Evolutionary conservation across 2,888 invertebrate genomes (phyloP).

Genomic region (Temnothorax ravouxi): DNA sequence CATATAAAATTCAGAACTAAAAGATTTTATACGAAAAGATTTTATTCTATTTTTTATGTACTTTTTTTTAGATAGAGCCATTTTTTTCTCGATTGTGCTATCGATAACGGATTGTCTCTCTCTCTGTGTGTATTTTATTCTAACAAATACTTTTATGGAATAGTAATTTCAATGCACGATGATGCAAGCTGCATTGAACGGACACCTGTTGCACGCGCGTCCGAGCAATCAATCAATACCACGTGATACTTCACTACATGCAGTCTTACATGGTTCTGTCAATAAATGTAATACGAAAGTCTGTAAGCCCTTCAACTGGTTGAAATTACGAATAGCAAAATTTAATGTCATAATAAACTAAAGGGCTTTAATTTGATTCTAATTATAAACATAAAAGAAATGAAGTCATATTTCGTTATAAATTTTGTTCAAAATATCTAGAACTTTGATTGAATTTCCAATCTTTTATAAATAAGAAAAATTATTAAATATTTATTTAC

Average conservation of each 20-base stretch:
- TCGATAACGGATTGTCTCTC: background rate
- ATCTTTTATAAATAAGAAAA: slow-evolving; percentile 7
- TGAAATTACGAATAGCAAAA: too few species aligned
- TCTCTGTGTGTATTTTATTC: background rate
- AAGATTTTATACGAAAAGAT: background rate
- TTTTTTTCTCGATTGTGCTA: background rate
- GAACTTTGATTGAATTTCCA: background rate
- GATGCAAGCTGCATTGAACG: slow-evolving; percentile 27
- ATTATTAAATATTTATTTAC: background rate
- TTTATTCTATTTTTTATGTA: background rate
- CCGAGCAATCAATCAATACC: slow-evolving; percentile 34
- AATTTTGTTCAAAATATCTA: background rate
- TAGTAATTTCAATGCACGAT: slow-evolving; percentile 21
- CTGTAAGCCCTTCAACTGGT: background rate
- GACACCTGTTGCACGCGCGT: slow-evolving; percentile 42
- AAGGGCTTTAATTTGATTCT: background rate
- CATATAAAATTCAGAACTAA: background rate
- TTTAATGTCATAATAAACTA: too few species aligned
- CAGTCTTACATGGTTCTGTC: background rate
- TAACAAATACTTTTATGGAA: background rate
- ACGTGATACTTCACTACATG: slow-evolving; percentile 13
- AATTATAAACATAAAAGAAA: background rate
- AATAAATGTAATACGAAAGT: background rate
- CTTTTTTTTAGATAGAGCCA: background rate
- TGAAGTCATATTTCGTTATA: background rate